Evolutionary conservation across 2,113 vertebrate genomes (phyloP), one percentile per base, ranked within the genome.

Genomic region (Corythaeola cristata): DNA sequence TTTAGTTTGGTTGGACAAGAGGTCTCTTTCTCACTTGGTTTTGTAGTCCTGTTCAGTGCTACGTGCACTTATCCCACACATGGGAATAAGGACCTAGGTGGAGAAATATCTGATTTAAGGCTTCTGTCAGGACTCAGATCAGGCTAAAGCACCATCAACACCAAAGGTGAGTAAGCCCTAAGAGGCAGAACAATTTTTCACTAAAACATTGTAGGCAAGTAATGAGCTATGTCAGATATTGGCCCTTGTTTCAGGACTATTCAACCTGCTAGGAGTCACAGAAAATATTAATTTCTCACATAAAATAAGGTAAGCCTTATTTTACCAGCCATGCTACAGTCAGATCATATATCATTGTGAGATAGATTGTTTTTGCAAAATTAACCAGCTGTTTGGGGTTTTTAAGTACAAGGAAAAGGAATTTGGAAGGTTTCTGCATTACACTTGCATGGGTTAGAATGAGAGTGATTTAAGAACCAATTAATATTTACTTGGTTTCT

Each of bases 401-500:
- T 71, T 69, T 12, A 72, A 78, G 15, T 64, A 55, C 2, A 14
- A 88, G 20, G 15, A 56, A 92, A 88, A 81, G 23, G 23, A 60
- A 81, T 67, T 72, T 85, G 22, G 13, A 77, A 75, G 21, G 12
- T 44, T 68, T 86, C 56, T 72, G 27, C 24, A 7, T 39, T 68
- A 68, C 13, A 30, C 0, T 32, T 50, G 10, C 18, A 60, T 10
- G 22, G 11, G 15, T 56, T 53, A 78, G 53, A 44, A 78, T 20
- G 27, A 35, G 84, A 84, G 35, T 32, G 27, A 71, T 30, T 86
- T 85, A 92, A 92, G 60, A 90, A 75, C 3, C 9, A 32, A 75
- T 92, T 91, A 83, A 85, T 72, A 93, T 74, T 88, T 77, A 71
- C 56, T 88, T 41, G 6, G 30, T 52, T 90, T 85, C 24, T n/a